Base-by-base conservation (phyloP, 2,113 vertebrate species). In the Menura novaehollandiae region DNA sequence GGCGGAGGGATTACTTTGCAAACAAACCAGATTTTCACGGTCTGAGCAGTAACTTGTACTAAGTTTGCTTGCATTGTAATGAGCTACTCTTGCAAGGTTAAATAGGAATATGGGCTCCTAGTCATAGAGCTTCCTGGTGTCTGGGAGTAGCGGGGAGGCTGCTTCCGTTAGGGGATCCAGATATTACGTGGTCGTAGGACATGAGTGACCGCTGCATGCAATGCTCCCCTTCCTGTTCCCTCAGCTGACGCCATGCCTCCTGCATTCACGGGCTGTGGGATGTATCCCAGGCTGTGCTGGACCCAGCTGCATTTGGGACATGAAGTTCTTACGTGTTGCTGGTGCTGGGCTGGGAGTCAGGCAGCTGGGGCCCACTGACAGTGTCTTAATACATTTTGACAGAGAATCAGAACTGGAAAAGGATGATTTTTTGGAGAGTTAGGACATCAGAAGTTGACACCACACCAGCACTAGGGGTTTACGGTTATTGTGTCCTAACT, bases 181-280 rank as follows among this genome's bases (percentile, higher is more conserved):
- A 58, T 26, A 27, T 49, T 28, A 67, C 33, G 4, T 60, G 37
- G 27, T 19, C 18, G 3, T 30, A 52, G 46, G 56, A 19, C 22
- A 4, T 2, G 28, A 62, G 52, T 67, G 43, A 67, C 22, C 0
- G 0, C 46, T 81, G 69, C 0, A 0, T 87, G 32, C 44, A 41
- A 46, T 1, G 2, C 4, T 82, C 3, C 15, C 35, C 21, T 80
- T 89, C 37, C 13, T 27, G 2, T 58, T 75, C n/a, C 43, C 6
- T 66, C 16, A 24, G 47, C 32, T 66, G 76, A 60, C 33, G 35
- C 63, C 2, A 0, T n/a, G 72, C 18, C 18, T 68, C 2, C 44
- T 51, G 47, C 11, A 3, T 23, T 51, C 3, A 4, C 20, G 14
- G 52, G 33, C 73, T 62, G 47, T 63, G 62, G 35, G 43, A 9